phyloP scores from a whole-genome alignment of 2,888 invertebrate genomes.

The Sphinx pinastri region DNA sequence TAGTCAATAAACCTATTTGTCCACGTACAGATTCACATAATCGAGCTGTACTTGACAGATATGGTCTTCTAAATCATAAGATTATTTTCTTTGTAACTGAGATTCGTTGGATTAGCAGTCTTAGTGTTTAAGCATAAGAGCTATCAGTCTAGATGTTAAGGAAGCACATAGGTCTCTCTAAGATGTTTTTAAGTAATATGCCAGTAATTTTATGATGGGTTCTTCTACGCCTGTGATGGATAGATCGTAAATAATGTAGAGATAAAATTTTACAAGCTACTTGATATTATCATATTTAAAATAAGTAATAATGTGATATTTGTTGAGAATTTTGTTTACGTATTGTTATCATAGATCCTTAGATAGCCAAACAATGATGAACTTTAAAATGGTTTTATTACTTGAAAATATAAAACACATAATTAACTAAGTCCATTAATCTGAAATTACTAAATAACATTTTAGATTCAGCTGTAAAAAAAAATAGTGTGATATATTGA shows the following conservation, averaged over 20 bases:
- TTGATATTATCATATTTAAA: slow-evolving; percentile 10
- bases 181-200: slow-evolving; percentile 54
- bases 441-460: too few species aligned
- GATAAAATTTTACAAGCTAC: slow-evolving; percentile 47
- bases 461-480: neutral
- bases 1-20: slow-evolving; percentile 81
- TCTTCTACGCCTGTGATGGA: slow-evolving; percentile 54
- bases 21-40: slow-evolving; percentile 73
- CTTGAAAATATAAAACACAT: too few species aligned
- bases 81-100: slow-evolving; percentile 67
- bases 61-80: slow-evolving; percentile 71
- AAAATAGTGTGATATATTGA: slow-evolving; percentile 12
- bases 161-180: slow-evolving; percentile 46
- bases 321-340: neutral
- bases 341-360: neutral
- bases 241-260: slow-evolving; percentile 54
- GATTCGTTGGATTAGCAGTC: slow-evolving; percentile 39
- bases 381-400: neutral
- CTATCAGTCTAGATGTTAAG: slow-evolving; percentile 25
- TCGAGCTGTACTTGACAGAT: slow-evolving; percentile 70
- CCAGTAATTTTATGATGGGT: slow-evolving; percentile 62
- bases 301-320: slow-evolving; percentile 31
- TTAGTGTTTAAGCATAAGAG: slow-evolving; percentile 39
- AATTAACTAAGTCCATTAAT: too few species aligned
- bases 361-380: neutral